Evolutionary conservation across 2,888 invertebrate species (phyloP).

Genomic region (Cheilosia pagana): DNA sequence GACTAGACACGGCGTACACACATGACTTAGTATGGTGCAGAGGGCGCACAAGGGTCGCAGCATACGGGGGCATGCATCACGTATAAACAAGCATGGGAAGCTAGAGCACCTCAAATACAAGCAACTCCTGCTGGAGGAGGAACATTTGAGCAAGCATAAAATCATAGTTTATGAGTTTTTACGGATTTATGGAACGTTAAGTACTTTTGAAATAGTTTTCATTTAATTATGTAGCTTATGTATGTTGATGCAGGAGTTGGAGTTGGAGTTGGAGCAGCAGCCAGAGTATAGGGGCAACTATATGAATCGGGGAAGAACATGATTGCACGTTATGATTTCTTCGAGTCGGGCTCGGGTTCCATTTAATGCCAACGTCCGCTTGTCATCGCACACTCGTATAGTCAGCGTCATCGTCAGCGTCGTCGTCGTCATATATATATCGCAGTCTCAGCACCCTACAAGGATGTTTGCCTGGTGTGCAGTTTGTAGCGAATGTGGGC

Average conservation of each 20-base stretch:
- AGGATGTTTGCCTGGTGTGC: conserved; percentile 57
- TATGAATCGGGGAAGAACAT: conserved; percentile 49
- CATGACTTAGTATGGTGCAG: conserved; percentile 55
- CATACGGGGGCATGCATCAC: conserved; percentile 28
- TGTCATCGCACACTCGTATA: conserved; percentile 59
- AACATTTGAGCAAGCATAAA: conserved; percentile 74
- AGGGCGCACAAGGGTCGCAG: conserved; percentile 51
- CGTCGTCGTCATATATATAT: conserved; percentile 25
- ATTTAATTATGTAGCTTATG: conserved; percentile 76
- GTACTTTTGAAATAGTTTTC: conserved; percentile 76
- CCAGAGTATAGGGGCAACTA: background rate
- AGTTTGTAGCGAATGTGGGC: conserved; percentile 61
- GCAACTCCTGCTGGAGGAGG: conserved; percentile 48
- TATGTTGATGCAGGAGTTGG: conserved; percentile 30
- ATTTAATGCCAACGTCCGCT: conserved; percentile 72
- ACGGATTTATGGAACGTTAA: conserved; percentile 76
- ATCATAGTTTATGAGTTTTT: conserved; percentile 76
- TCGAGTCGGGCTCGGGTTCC: conserved; percentile 69
- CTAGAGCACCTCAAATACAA: conserved; percentile 61
- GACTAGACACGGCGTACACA: conserved; percentile 70
- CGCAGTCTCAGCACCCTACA: conserved; percentile 53
- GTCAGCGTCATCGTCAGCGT: conserved; percentile 33
- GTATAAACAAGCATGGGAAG: conserved; percentile 46
- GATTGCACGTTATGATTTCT: conserved; percentile 73
- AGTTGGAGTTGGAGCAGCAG: background rate